Percentiles rank a stretch among this genome's conserved stretches.
Conservation (phyloP, 37 sponge, comb jelly and placozoan species). For the Crambe crambe region DNA sequence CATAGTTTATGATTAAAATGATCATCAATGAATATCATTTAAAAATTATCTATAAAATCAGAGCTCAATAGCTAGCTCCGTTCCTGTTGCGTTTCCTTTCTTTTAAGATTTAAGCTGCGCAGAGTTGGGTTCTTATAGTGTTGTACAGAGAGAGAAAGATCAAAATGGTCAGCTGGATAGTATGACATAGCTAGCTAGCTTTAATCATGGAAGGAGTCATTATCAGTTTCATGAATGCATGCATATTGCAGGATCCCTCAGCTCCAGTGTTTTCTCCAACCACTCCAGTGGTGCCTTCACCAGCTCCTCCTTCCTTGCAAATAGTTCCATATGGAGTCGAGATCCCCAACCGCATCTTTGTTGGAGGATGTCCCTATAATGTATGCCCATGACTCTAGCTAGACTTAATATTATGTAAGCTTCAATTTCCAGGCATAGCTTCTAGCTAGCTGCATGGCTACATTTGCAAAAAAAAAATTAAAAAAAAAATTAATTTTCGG, state of each 20-base stretch:
- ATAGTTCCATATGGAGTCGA: slow-evolving; percentile 63
- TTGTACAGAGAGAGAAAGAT: no score
- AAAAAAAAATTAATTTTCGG: no score
- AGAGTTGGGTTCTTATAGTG: no score
- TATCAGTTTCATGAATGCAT: no score
- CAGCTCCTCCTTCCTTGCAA: not conserved
- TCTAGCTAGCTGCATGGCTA: no score
- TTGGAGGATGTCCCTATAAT: slow-evolving; percentile 79
- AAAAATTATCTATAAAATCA: no score
- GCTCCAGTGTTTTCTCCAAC: not conserved
- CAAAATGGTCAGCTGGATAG: not conserved
- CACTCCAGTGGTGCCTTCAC: not conserved
- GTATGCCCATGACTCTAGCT: slow-evolving; percentile 50
- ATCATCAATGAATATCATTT: not conserved
- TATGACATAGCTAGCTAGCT: not conserved
- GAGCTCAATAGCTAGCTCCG: not conserved
- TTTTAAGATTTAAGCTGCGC: no score
- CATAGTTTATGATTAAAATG: not conserved
- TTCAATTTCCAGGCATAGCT: no score
- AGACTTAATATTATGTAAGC: not conserved
- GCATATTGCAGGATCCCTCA: not conserved
- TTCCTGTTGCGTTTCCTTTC: no score
- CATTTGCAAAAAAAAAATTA: no score
- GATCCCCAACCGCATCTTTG: slow-evolving; percentile 84
- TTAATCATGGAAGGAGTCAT: no score